Evolutionary conservation across 37 sponge, comb jelly and placozoan genomes (phyloP).

Genomic region (Theonella swinhoei): DNA sequence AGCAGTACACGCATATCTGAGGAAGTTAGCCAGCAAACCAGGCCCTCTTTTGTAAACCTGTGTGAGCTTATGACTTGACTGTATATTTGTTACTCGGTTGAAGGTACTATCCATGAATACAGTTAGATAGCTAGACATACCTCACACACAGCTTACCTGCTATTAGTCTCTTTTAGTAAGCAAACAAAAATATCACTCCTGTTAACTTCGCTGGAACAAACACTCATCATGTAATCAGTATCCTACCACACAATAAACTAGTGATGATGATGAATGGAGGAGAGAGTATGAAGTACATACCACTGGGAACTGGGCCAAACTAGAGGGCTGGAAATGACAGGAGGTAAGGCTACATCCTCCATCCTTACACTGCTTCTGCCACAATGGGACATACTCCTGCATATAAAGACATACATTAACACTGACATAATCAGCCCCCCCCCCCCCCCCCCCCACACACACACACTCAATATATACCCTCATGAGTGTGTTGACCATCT

Average conservation of each 20-base stretch:
- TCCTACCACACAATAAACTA: background rate
- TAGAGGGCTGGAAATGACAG: background rate
- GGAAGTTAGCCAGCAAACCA: no score
- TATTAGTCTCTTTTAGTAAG: conserved; percentile 2
- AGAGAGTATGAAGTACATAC: background rate
- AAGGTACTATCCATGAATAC: no score
- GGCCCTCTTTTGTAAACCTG: no score
- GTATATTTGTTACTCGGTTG: no score
- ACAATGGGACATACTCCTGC: conserved; percentile 17
- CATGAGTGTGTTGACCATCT: conserved; percentile 1
- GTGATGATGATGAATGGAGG: background rate
- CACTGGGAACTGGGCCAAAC: background rate
- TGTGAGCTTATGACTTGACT: no score
- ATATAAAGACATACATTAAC: background rate
- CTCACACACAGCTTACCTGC: background rate
- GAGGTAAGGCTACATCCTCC: conserved; percentile 15
- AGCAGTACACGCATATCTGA: no score
- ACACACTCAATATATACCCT: conserved; percentile 35
- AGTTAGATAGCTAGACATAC: no score
- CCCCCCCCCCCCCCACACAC: no score
- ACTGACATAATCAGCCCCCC: no score
- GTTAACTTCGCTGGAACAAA: background rate
- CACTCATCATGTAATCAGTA: background rate
- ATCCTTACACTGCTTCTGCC: conserved; percentile 6
- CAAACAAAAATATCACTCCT: conserved; percentile 38